phyloP scores from a whole-genome alignment of 2,113 vertebrate species.

The Silurus meridionalis region DNA sequence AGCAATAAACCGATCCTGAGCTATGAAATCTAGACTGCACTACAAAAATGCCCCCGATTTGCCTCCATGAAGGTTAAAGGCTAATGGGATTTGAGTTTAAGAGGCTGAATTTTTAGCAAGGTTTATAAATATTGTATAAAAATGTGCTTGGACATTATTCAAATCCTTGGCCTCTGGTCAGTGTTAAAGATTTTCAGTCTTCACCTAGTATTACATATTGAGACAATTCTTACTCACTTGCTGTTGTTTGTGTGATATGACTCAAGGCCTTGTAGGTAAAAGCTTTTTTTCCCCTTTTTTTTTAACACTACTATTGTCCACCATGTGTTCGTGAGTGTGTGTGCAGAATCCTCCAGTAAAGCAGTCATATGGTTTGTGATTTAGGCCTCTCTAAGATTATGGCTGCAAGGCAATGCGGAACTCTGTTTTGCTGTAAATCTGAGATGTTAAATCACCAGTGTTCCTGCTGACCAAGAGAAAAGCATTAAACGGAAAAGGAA shows the following conservation, averaged over 20 bases:
- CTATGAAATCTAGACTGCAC: not conserved
- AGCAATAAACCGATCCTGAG: not conserved
- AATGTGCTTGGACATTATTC: not conserved
- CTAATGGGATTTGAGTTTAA: not conserved
- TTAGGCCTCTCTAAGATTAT: constrained; percentile 26
- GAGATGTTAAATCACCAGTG: constrained; percentile 7
- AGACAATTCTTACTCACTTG: not conserved
- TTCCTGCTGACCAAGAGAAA: not conserved
- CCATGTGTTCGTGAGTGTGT: not conserved
- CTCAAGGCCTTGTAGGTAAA: constrained; percentile 2
- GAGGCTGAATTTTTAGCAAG: not conserved
- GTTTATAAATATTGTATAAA: not conserved
- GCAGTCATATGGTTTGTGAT: constrained; percentile 31
- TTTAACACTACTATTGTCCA: not conserved
- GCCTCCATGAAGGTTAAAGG: not conserved
- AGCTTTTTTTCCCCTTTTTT: constrained; percentile 1
- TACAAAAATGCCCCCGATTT: not conserved
- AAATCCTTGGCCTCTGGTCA: not conserved
- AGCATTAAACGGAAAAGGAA: constrained; percentile 3
- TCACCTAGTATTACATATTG: not conserved
- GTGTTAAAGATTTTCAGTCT: not conserved
- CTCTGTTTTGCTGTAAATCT: constrained; percentile 37
- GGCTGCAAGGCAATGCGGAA: constrained; percentile 6
- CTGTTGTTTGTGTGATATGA: not conserved
- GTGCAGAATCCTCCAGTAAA: constrained; percentile 34